Evolutionary conservation across 2,888 invertebrate species (phyloP), one percentile per base, ranked within the genome.

Genomic region (Eubasilissa splendida): DNA sequence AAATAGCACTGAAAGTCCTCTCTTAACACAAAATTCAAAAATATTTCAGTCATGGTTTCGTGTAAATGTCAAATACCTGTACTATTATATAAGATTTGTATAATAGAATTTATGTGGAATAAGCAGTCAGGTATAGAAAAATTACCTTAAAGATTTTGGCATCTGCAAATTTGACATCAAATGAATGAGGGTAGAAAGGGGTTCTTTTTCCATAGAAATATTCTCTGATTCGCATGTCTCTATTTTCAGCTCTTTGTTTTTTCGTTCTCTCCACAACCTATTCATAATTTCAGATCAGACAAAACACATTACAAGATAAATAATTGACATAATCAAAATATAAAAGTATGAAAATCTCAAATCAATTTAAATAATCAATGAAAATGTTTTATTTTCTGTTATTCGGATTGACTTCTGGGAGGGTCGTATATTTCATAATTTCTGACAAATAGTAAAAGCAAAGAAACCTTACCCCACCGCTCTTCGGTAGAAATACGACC

Each of bases 191-290:
- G 89, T 97, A 97, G 82, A 97, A 92, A 0, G 96, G 93, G 8
- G 95, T 93, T 83, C 92, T 88, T 70, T 91, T 91, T 0, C 99
- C 99, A 89, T 99, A 99, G 90, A 99, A 99, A 89, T 99, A 99
- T 89, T 98, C 96, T 59, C 96, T 91, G 7, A 98, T 95, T 73
- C 96, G 91, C 75, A 92, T 91, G 88, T 98, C 97, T 59, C 98
- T 90, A 0, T 92, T 87, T 86, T 97, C 97, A 0, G 91, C 91
- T 65, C 98, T 91, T 79, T 93, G 91, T 31, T 92, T 89, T 81
- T 93, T 91, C 79, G 94, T 95, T 22, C 98, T 90, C 87, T 97
- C 97, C 0, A 98, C 98, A 7, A 98, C 95, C 95, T 95, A 83
- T 42, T 42, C 7, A 42, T 42, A 42, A 5, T 42, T 42, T 42